A percentile compares a stretch with the other conserved stretches of the same genome.
Evolutionary conservation across 1,140 invertebrate species (phyloP).

Genomic region (Melanaphis sacchari): DNA sequence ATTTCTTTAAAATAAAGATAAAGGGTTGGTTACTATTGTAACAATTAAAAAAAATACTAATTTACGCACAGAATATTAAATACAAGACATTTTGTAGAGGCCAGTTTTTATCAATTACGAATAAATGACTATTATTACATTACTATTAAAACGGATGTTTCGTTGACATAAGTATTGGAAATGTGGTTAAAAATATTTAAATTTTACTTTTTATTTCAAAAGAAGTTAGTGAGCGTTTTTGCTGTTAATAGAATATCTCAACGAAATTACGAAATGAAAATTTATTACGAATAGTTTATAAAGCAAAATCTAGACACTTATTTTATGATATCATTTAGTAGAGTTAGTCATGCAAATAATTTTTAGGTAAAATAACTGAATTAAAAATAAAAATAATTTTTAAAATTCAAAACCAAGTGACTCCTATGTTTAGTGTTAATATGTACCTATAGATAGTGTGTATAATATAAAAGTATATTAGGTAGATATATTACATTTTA

Average conservation of each 20-base stretch:
- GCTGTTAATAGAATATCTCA: neutral
- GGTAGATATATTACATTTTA: conserved; percentile 17
- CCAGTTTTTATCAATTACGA: neutral
- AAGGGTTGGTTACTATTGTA: neutral
- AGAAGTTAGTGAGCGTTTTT: neutral
- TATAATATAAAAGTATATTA: neutral
- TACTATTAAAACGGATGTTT: neutral
- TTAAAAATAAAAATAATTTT: neutral
- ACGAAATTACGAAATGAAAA: neutral
- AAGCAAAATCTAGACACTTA: neutral
- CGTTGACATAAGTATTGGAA: neutral
- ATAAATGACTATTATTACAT: neutral
- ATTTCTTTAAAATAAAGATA: neutral
- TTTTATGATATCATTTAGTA: neutral
- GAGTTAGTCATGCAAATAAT: neutral
- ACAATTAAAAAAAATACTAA: neutral
- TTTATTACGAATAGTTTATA: neutral
- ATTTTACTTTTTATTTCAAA: neutral
- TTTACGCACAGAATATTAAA: neutral
- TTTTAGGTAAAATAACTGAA: neutral
- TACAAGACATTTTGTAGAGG: neutral
- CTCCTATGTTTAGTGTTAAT: neutral
- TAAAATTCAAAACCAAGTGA: neutral
- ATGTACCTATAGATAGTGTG: neutral
- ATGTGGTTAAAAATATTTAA: neutral